A percentile compares a stretch with the other conserved stretches of the same genome.
These are phyloP conservation scores for Phaonia tiefii DNA, from an alignment of 2,888 invertebrate genomes.

Conservation along the genomic window DNA sequence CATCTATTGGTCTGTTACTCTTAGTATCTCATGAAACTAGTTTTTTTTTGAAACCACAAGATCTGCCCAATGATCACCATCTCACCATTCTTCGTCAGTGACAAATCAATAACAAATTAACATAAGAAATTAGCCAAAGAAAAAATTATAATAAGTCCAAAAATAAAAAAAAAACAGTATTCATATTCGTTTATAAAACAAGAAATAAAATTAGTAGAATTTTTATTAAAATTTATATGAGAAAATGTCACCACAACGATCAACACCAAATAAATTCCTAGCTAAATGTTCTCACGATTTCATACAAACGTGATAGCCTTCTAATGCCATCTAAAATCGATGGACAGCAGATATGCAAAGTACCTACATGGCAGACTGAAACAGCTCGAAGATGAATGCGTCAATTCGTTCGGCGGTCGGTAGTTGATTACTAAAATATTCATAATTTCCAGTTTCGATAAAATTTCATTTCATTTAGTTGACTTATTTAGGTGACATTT, in stretches of 20 bases:
- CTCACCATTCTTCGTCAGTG: background rate
- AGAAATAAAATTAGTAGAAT: constrained; percentile 3
- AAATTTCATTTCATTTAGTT: constrained; percentile 21
- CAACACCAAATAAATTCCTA: constrained; percentile 25
- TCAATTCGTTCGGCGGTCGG: constrained; percentile 28
- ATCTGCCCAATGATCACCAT: constrained; percentile 5
- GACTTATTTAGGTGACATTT: constrained; percentile 37
- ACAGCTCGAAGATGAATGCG: constrained; percentile 39
- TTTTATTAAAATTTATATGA: constrained; percentile 56
- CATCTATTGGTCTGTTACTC: background rate
- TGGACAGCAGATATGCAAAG: constrained; percentile 33
- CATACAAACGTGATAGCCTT: constrained; percentile 19
- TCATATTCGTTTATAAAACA: constrained; percentile 39
- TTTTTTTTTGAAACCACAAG: constrained; percentile 9
- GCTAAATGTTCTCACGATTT: constrained; percentile 61
- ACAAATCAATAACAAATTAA: constrained; percentile 42
- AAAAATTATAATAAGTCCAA: no score
- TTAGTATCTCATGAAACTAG: constrained; percentile 37
- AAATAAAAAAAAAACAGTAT: background rate
- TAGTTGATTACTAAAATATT: constrained; percentile 60
- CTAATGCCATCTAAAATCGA: constrained; percentile 40
- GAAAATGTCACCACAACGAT: constrained; percentile 56
- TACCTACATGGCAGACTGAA: background rate
- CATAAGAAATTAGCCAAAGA: constrained; percentile 22
- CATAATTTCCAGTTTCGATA: constrained; percentile 62